A percentile compares a stretch with the other conserved stretches of the same genome.
Evolutionary conservation across 1,140 invertebrate species (phyloP).

Genomic region (Heterodera schachtii): DNA sequence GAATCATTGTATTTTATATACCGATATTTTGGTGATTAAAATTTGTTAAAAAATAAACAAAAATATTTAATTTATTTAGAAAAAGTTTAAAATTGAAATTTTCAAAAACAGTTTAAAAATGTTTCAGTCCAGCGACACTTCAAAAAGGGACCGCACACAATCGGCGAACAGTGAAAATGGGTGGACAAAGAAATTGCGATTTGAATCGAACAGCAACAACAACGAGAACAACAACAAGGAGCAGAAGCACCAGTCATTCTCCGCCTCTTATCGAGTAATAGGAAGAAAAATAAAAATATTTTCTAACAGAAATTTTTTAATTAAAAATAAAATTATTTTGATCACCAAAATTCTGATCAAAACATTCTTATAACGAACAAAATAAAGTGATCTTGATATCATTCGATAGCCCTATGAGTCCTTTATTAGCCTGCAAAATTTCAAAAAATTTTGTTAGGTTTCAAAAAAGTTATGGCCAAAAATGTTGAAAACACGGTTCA

Average conservation of each 20-base stretch:
- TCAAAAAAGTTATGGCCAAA: too few species aligned
- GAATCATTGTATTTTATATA: background rate
- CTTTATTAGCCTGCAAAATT: too few species aligned
- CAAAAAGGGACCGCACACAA: slow-evolving; percentile 4
- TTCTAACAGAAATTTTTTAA: too few species aligned
- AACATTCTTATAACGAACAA: too few species aligned
- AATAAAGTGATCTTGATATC: too few species aligned
- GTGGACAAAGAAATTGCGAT: background rate
- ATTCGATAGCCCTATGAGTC: too few species aligned
- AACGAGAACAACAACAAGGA: background rate
- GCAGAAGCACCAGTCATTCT: background rate
- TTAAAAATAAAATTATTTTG: too few species aligned
- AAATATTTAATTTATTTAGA: too few species aligned
- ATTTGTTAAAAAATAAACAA: background rate
- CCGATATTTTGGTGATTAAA: slow-evolving; percentile 1
- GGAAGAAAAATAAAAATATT: background rate
- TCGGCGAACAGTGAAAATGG: background rate
- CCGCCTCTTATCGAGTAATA: background rate
- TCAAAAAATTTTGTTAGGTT: too few species aligned
- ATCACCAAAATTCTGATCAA: too few species aligned
- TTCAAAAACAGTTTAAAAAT: background rate
- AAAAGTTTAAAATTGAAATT: too few species aligned
- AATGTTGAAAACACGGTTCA: too few species aligned
- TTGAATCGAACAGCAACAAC: background rate
- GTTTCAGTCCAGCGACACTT: slow-evolving; percentile 8